phyloP scores from a whole-genome alignment of 2,888 invertebrate species.

The Drosophila silvestris region DNA sequence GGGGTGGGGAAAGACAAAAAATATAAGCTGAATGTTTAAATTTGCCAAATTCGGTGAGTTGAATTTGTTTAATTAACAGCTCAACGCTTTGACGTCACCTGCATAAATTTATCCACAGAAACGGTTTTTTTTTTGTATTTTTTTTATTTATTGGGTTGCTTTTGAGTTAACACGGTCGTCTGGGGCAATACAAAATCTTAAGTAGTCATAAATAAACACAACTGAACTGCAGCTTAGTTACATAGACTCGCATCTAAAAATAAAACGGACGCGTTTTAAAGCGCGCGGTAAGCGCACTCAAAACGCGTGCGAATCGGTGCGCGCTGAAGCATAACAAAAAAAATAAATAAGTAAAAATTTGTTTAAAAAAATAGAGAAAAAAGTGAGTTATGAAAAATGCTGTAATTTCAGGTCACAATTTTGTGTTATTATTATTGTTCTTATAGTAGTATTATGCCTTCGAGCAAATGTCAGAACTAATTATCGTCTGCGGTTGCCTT shows the following conservation, averaged over 20 bases:
- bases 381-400: slow-evolving; percentile 32
- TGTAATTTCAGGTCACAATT: slow-evolving; percentile 57
- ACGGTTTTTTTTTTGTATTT: slow-evolving; percentile 27
- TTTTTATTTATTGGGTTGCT: slow-evolving; percentile 22
- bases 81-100: slow-evolving; percentile 68
- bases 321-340: slow-evolving; percentile 33
- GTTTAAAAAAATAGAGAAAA: background rate
- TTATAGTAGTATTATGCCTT: slow-evolving; percentile 27
- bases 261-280: slow-evolving; percentile 38
- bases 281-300: slow-evolving; percentile 31
- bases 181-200: slow-evolving; percentile 55
- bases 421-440: slow-evolving; percentile 45
- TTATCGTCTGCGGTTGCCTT: slow-evolving; percentile 32
- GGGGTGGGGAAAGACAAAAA: slow-evolving; percentile 6
- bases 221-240: slow-evolving; percentile 68
- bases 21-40: slow-evolving; percentile 35
- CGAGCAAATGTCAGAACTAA: slow-evolving; percentile 42
- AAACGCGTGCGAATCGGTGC: slow-evolving; percentile 31
- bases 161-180: slow-evolving; percentile 67
- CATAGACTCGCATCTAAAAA: slow-evolving; percentile 44
- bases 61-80: slow-evolving; percentile 69
- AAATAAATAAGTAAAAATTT: background rate
- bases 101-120: slow-evolving; percentile 64
- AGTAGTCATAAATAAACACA: slow-evolving; percentile 77
- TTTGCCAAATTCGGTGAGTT: slow-evolving; percentile 59